Base-by-base conservation (phyloP, 2,113 vertebrate species). In the Centropus unirufus region DNA sequence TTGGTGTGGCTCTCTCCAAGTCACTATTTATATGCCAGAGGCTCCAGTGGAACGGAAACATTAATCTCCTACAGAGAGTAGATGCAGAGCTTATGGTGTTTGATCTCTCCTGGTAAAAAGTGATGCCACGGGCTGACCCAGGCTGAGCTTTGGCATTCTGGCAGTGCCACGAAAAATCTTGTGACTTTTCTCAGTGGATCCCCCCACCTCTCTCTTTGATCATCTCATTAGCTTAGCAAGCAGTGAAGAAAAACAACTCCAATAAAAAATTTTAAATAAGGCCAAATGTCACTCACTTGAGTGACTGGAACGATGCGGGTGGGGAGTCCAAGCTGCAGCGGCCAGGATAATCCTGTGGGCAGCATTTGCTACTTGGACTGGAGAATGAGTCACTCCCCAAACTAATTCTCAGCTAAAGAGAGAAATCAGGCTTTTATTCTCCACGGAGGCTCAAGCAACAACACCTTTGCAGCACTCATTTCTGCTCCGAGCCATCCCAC, bases 391-490 rank as follows among this genome's bases (percentile, higher is more conserved):
- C 64, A 82, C 58, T 93, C n/a, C 34, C 49, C 62, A 69, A 11
- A 8, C 69, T 68, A 93, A 95, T 93, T 92, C 90, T 68, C 59
- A 75, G 59, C 81, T 81, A 67, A 75, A 59, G 82, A 70, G 42
- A 67, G 57, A 81, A 92, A 74, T 30, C 86, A 88, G 78, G 69
- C 59, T 91, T 63, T 24, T 40, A 49, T 63, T 86, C 69, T 85
- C 78, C 5, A 1, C 9, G 46, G 63, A 90, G 40, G 23, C 47
- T 52, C 0, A 15, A 80, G 63, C 51, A 76, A 13, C 32, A 76
- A 0, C 79, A 88, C 74, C 77, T 95, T 58, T 84, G 84, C 86
- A 68, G 66, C 3, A 21, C 69, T 79, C 26, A 6, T 55, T 84
- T 29, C 62, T 85, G 78, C 85, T 93, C 54, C 12, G 9, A 81